Evolutionary conservation across 1,140 invertebrate species (phyloP).

Genomic region (Trypoxylus dichotomus): DNA sequence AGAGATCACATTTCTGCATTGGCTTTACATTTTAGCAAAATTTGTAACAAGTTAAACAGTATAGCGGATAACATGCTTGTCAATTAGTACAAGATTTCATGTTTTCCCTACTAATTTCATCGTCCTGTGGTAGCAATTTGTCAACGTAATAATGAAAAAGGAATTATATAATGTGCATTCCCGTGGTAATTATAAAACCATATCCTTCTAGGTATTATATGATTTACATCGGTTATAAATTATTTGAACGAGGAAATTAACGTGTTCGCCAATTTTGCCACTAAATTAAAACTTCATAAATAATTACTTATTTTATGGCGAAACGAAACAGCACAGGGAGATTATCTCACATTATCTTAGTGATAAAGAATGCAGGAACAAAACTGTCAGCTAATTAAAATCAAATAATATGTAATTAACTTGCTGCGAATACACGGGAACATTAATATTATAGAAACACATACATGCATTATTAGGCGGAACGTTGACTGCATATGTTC

Average conservation of each 20-base stretch:
- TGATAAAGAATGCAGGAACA: constrained; percentile 5
- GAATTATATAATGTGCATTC: neutral
- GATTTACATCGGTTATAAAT: neutral
- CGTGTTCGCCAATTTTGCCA: neutral
- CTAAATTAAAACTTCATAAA: constrained; percentile 10
- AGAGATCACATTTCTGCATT: no score
- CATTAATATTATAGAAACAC: neutral
- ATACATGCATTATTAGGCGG: no score
- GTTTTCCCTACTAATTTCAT: no score
- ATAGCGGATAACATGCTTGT: no score
- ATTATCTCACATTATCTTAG: constrained; percentile 11
- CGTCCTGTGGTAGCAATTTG: no score
- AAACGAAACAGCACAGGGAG: neutral
- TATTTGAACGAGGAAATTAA: constrained; percentile 5
- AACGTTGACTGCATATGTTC: no score
- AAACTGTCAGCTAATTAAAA: constrained; percentile 8
- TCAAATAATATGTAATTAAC: constrained; percentile 9
- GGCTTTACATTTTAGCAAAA: no score
- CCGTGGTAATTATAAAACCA: neutral
- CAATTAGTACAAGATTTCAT: no score
- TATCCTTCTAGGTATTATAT: neutral
- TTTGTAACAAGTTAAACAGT: no score
- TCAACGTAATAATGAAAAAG: no score
- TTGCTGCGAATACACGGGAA: neutral
- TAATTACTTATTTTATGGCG: constrained; percentile 2